phyloP scores from a whole-genome alignment of 2,113 vertebrate species.

The Erpornis zantholeuca region DNA sequence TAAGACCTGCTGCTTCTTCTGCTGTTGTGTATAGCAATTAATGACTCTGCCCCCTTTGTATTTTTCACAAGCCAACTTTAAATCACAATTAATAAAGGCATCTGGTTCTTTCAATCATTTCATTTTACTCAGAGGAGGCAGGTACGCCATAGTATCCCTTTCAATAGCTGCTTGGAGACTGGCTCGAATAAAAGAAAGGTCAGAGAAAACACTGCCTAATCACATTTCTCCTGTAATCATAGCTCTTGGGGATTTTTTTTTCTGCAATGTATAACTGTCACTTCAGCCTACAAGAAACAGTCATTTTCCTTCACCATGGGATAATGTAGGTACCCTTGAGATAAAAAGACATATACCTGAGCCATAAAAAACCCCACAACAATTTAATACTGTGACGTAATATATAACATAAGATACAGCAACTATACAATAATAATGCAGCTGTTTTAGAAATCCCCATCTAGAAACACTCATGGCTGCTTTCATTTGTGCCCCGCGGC shows the following conservation, averaged over 20 bases:
- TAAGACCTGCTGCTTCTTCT: neutral
- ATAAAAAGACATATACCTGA: neutral
- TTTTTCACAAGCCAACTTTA: neutral
- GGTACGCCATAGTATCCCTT: neutral
- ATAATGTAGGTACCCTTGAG: neutral
- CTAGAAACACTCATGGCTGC: neutral
- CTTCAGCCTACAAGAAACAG: neutral
- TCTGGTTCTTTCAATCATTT: neutral
- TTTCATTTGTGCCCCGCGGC: neutral
- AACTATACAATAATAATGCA: neutral
- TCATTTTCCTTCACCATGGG: neutral
- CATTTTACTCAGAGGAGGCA: neutral
- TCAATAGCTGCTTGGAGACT: neutral
- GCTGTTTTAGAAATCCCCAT: neutral
- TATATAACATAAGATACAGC: neutral
- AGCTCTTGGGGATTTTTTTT: neutral
- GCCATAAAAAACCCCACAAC: neutral
- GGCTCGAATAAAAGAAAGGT: neutral
- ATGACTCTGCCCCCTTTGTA: neutral
- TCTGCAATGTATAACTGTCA: neutral
- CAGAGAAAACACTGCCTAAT: neutral
- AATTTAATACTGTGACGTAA: neutral
- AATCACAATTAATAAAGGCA: conserved; percentile 3
- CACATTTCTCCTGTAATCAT: neutral
- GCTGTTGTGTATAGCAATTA: neutral